Percentiles rank a stretch among this genome's conserved stretches.
Conservation (phyloP, 2,113 vertebrate species). For the Psittacara wagleri region DNA sequence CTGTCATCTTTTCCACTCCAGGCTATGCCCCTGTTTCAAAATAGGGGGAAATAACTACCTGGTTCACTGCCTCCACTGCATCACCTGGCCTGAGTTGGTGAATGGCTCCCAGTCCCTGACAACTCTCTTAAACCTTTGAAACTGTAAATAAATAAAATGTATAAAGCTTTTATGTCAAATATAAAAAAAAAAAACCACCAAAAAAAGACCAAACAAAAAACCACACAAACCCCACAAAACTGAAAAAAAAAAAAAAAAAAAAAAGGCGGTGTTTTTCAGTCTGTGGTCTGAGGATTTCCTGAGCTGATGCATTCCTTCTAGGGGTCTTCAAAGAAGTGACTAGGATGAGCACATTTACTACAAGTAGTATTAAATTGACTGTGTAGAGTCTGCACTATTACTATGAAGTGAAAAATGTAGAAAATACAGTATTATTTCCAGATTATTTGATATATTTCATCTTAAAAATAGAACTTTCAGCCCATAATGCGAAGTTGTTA, state of each 20-base stretch:
- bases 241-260: neutral
- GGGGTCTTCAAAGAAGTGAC: neutral
- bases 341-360: neutral
- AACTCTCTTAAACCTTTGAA: neutral
- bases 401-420: neutral
- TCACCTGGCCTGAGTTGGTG: neutral
- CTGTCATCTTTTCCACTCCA: neutral
- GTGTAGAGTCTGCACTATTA: neutral
- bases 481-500: neutral
- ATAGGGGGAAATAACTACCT: neutral
- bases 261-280: neutral
- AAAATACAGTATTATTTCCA: neutral
- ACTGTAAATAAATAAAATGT: neutral
- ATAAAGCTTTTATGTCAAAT: neutral
- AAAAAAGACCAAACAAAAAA: no score
- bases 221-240: neutral
- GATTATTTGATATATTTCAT: neutral
- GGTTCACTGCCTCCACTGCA: neutral
- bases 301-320: neutral
- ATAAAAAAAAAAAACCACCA: neutral
- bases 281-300: neutral
- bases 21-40: neutral
- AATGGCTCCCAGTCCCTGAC: neutral
- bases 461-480: neutral
- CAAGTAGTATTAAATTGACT: neutral